Conservation (phyloP, 2,888 invertebrate species). For the Coecobrya sp. region DNA sequence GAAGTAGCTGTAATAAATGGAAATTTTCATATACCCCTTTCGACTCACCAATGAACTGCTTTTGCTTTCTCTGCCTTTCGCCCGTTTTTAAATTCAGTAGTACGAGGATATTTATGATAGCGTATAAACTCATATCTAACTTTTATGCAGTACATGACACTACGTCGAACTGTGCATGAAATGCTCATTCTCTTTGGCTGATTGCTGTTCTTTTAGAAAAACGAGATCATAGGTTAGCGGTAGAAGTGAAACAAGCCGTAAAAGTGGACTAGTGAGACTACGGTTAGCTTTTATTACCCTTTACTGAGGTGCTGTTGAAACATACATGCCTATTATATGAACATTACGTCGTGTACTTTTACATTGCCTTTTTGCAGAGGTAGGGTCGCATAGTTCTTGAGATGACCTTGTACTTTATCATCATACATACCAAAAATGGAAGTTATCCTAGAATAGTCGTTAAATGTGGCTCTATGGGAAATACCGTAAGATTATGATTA, state of each 20-base stretch:
- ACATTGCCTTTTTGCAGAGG: conserved; percentile 42
- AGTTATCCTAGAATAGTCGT: conserved; percentile 3
- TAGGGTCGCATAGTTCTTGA: conserved; percentile 7
- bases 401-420: conserved; percentile 30
- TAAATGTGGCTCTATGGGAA: conserved; percentile 2
- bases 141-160: conserved; percentile 19
- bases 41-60: not conserved
- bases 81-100: not conserved
- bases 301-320: not conserved
- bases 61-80: not conserved
- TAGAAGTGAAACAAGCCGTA: conserved; percentile 36
- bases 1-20: not conserved
- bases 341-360: not conserved
- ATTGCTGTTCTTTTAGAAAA: conserved; percentile 38
- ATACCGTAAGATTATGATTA: not conserved
- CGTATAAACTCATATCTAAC: conserved; percentile 23
- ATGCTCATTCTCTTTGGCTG: conserved; percentile 41
- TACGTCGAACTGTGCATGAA: not conserved
- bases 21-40: not conserved
- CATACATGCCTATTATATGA: not conserved
- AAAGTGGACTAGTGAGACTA: conserved; percentile 23
- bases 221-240: conserved; percentile 17
- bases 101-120: not conserved
- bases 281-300: conserved; percentile 35
- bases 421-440: conserved; percentile 47